Evolutionary conservation across 2,888 invertebrate genomes (phyloP).

Genomic region (Leptopilina myrica): DNA sequence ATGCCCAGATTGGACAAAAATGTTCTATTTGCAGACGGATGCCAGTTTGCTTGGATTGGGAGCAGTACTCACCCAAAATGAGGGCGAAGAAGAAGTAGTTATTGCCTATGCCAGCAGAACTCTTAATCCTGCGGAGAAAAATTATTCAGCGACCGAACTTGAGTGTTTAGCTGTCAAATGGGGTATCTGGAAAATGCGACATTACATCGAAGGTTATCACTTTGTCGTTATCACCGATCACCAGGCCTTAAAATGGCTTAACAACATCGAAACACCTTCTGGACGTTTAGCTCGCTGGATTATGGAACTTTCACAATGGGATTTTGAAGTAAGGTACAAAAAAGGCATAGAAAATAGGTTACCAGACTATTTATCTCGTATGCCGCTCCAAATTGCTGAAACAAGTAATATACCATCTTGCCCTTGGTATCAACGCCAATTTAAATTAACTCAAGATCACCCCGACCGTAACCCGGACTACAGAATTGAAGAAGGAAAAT

Average conservation of each 20-base stretch:
- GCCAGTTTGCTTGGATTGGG: constrained; percentile 46
- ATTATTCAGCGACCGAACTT: constrained; percentile 33
- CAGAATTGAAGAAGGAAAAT: neutral
- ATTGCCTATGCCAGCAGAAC: constrained; percentile 52
- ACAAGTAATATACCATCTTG: neutral
- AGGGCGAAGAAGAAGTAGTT: constrained; percentile 32
- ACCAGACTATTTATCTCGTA: constrained; percentile 7
- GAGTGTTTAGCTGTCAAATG: constrained; percentile 38
- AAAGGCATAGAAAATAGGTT: constrained; percentile 9
- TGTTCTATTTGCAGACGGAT: constrained; percentile 47
- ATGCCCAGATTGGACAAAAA: constrained; percentile 43
- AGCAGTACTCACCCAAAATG: constrained; percentile 33
- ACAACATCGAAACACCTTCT: constrained; percentile 9
- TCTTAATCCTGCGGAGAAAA: constrained; percentile 6
- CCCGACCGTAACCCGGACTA: neutral
- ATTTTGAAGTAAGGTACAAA: constrained; percentile 12
- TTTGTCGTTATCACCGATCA: constrained; percentile 32
- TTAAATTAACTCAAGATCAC: neutral
- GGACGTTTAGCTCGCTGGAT: constrained; percentile 43
- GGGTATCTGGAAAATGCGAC: constrained; percentile 36
- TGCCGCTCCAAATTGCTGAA: neutral
- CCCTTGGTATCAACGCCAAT: neutral
- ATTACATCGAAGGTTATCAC: constrained; percentile 35
- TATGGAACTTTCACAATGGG: constrained; percentile 29
- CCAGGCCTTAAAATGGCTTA: constrained; percentile 10